Evolutionary conservation across 1,140 invertebrate species (phyloP).

Genomic region (Rhyacophila brunnea): DNA sequence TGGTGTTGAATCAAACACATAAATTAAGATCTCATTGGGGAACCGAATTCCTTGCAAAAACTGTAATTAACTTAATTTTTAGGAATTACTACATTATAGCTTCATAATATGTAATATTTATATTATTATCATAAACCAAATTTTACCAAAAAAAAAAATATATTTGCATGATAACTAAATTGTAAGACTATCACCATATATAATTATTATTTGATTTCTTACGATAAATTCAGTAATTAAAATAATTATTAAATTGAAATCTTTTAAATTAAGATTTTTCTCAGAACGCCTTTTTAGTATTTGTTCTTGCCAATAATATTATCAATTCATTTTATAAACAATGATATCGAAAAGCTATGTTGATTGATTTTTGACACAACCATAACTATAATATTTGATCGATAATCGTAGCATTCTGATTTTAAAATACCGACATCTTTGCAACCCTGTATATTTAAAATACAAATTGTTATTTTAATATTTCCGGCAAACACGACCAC

Average conservation of each 20-base stretch:
- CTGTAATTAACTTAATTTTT: conserved; percentile 32
- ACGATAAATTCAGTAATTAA: background rate
- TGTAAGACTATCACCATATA: background rate
- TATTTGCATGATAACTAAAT: conserved; percentile 15
- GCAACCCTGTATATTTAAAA: no score
- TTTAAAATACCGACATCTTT: no score
- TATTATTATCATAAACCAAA: conserved; percentile 18
- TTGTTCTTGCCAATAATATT: no score
- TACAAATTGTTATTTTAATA: no score
- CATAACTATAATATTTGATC: no score
- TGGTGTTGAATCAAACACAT: background rate
- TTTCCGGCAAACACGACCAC: no score
- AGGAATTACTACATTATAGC: conserved; percentile 9
- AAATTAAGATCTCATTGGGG: conserved; percentile 45
- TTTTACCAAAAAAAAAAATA: conserved; percentile 18
- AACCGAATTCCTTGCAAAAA: conserved; percentile 55
- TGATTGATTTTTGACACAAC: no score
- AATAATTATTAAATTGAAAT: background rate
- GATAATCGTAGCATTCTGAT: no score
- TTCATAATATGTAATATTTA: conserved; percentile 26
- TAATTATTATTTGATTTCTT: background rate
- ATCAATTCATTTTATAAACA: no score
- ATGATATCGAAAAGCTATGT: no score
- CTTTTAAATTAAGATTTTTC: background rate
- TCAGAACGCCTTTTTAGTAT: no score